Base-by-base conservation (phyloP, 2,113 vertebrate genomes). In the Dicaeum eximium region DNA sequence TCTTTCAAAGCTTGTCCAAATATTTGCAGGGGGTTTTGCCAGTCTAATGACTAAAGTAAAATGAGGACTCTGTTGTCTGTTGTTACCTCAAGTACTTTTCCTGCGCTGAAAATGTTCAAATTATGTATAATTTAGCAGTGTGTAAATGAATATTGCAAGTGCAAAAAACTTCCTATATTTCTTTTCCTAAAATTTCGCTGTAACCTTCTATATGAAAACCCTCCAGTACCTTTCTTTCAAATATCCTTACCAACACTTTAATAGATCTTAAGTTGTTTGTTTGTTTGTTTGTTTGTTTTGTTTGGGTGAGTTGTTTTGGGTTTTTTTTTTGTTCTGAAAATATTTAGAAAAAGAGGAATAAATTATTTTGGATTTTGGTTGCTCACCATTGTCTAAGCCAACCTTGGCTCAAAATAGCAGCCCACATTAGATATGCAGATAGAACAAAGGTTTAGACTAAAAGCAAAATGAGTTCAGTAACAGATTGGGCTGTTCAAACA, bases 81-180 rank as follows among this genome's bases (percentile, higher is more conserved):
- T 80, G 15, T 62, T 50, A 62, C 4, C 31, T 21, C 21, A 84
- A 48, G 8, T 37, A 31, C 25, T 80, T 77, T 84, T 72, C 8
- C 11, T 47, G 2, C 30, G n/a, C 1, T 50, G 5, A 60, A 89
- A 80, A 60, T 0, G 0, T 10, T 88, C 14, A 66, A 37, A 5
- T 47, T 1, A 37, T 21, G 3, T 15, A 28, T 20, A 33, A 14
- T 40, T 93, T 71, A 85, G 3, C 9, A 50, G 8, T 17, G 5
- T 10, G 1, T 57, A 27, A 62, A 74, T 27, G 16, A 85, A 13
- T 62, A 53, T 37, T 71, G 11, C 5, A 62, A 72, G 6, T 21
- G 2, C 4, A 74, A 71, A 86, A 65, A 50, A 8, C 6, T 33
- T 81, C 1, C 18, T 20, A 0, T 19, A 30, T 51, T 73, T 65